phyloP scores from a whole-genome alignment of 2,797 vertebrate genomes.

The Perodicticus potto region DNA sequence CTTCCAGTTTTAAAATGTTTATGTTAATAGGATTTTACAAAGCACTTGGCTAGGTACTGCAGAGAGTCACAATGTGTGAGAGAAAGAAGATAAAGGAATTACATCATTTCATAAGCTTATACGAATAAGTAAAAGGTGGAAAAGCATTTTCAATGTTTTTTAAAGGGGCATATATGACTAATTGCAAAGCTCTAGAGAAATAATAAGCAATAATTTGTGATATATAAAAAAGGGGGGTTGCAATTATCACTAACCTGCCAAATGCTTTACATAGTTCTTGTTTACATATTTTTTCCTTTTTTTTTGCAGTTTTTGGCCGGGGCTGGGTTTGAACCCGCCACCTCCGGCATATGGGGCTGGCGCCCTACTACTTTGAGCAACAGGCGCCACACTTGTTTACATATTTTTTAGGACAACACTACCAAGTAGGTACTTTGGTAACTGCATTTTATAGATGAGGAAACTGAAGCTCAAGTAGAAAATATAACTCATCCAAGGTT shows the following conservation, averaged over 20 bases:
- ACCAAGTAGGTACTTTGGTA: background rate
- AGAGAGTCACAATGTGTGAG: background rate
- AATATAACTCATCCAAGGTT: background rate
- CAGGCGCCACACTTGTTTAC: background rate
- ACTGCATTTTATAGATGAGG: background rate
- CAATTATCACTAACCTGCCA: background rate
- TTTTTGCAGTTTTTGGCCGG: too few relatives aligned
- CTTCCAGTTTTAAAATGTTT: conserved; percentile 48
- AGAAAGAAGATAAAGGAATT: background rate
- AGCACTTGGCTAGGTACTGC: background rate
- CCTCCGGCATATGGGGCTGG: too few relatives aligned
- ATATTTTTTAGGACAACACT: background rate
- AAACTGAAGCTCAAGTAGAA: background rate
- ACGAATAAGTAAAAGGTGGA: background rate
- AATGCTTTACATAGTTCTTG: background rate
- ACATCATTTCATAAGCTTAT: background rate
- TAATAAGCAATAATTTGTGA: background rate
- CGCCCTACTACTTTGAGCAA: too few relatives aligned
- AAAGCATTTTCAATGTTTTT: background rate
- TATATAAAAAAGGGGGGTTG: background rate
- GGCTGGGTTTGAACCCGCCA: too few relatives aligned
- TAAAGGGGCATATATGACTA: background rate
- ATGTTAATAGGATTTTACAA: background rate
- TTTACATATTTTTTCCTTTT: background rate
- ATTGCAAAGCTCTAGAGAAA: conserved; percentile 44